Percentiles rank a stretch among this genome's conserved stretches.
Conservation (phyloP, 2,797 vertebrate species). For the Notoglanidium macrostoma region DNA sequence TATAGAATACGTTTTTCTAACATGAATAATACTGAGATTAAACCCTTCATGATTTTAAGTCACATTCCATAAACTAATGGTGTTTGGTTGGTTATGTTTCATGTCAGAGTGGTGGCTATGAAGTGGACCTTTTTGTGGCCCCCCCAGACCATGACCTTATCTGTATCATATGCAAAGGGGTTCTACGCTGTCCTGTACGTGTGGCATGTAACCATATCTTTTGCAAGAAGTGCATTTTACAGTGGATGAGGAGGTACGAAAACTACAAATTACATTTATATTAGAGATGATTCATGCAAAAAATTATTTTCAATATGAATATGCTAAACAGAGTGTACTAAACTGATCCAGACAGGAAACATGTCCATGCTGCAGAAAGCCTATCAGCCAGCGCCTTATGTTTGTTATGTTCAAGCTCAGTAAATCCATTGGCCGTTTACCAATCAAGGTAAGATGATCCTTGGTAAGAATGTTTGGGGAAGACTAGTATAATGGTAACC, state of each 20-base stretch:
- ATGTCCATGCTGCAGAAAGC: slow-evolving; percentile 75
- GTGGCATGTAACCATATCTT: slow-evolving; percentile 85
- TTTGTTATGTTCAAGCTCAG: slow-evolving; percentile 71
- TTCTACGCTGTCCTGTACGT: slow-evolving; percentile 82
- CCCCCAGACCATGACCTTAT: slow-evolving; percentile 82
- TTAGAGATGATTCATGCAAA: neutral
- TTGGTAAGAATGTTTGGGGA: neutral
- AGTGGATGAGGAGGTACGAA: slow-evolving; percentile 82
- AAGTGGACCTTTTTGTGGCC: slow-evolving; percentile 83
- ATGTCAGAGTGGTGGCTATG: slow-evolving; percentile 81
- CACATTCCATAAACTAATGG: neutral
- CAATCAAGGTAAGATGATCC: slow-evolving; percentile 70
- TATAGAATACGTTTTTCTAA: neutral
- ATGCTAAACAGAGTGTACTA: neutral
- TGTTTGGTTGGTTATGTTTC: slow-evolving; percentile 1
- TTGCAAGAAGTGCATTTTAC: slow-evolving; percentile 88
- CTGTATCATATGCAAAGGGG: slow-evolving; percentile 86
- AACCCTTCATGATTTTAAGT: neutral
- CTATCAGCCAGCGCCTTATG: slow-evolving; percentile 67
- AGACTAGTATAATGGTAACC: neutral
- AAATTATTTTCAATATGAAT: neutral
- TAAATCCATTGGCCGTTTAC: slow-evolving; percentile 71
- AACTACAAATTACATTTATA: neutral
- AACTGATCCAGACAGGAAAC: slow-evolving; percentile 70
- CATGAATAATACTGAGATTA: neutral